A percentile compares a stretch with the other conserved stretches of the same genome.
Evolutionary conservation across 1,140 invertebrate genomes (phyloP).

Genomic region (Mya arenaria): DNA sequence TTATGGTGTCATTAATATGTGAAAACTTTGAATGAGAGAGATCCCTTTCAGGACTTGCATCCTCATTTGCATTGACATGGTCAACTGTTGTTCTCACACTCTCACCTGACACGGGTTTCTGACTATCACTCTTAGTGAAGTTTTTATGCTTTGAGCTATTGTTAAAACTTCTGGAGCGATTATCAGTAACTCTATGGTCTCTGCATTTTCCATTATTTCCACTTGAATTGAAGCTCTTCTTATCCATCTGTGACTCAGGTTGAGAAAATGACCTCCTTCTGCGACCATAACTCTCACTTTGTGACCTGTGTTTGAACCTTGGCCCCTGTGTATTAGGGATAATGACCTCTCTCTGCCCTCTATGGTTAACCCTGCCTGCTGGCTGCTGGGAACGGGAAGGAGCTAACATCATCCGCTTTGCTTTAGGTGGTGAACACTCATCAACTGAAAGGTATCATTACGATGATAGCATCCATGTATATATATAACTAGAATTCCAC

Average conservation of each 20-base stretch:
- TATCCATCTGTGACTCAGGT: no score
- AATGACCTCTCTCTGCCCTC: background rate
- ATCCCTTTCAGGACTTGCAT: background rate
- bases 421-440: constrained; percentile 57
- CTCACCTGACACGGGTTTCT: no score
- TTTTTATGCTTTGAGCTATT: no score
- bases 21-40: constrained; percentile 26
- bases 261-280: background rate
- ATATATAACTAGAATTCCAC: no score
- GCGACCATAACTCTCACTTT: background rate
- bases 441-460: constrained; percentile 38
- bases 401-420: constrained; percentile 31
- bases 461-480: no score
- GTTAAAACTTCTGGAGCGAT: background rate
- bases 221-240: background rate
- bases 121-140: no score
- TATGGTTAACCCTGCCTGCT: background rate
- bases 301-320: background rate
- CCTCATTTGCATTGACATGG: constrained; percentile 27
- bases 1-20: constrained; percentile 44
- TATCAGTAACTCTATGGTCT: background rate
- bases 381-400: background rate
- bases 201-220: background rate
- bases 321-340: background rate
- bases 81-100: background rate